Evolutionary conservation across 2,888 invertebrate species (phyloP), one percentile per base, ranked within the genome.

Genomic region (Glyphotaelius pellucidus): DNA sequence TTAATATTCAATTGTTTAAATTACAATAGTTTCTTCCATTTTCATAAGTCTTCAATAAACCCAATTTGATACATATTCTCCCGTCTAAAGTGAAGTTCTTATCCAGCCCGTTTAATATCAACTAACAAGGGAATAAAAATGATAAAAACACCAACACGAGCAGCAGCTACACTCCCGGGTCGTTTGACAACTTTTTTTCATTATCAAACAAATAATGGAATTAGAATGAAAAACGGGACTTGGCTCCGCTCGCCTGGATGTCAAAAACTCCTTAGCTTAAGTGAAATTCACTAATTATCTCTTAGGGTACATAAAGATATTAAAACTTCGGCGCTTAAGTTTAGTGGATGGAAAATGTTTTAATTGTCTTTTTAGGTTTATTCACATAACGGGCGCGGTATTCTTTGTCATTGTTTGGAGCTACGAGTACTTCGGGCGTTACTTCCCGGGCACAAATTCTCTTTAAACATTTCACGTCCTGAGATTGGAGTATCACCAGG

Each of bases 231-330:
- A 86, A 86, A 86, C 86, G 86, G 38, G 86, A 86, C 30, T n/a
- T 30, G n/a, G 30, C 30, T 25, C 15, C 86, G 52, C 79, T 32
- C 31, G 52, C 67, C 19, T 31, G 88, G 88, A 90, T 90, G 90
- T 90, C 90, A 90, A 80, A 81, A 90, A 83, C 79, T 91, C 85
- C 80, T 89, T 88, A 47, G 80, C 92, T 90, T 91, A 93, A 92
- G 92, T 91, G 91, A 92, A 93, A 92, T 93, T 93, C 52, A 81
- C 93, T 93, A 92, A 93, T 93, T 92, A 93, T 93, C 91, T 91
- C 91, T 67, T 42, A 89, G 91, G 91, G 80, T 90, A 91, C 93
- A 92, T 90, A 91, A 91, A 93, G 92, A 92, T 91, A 93, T 92
- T 93, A 93, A 93, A 93, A 93, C 92, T 93, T 93, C 91, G 90